Evolutionary conservation across 2,888 invertebrate genomes (phyloP), one percentile per base, ranked within the genome.

Genomic region (Dryocosmus kuriphilus): DNA sequence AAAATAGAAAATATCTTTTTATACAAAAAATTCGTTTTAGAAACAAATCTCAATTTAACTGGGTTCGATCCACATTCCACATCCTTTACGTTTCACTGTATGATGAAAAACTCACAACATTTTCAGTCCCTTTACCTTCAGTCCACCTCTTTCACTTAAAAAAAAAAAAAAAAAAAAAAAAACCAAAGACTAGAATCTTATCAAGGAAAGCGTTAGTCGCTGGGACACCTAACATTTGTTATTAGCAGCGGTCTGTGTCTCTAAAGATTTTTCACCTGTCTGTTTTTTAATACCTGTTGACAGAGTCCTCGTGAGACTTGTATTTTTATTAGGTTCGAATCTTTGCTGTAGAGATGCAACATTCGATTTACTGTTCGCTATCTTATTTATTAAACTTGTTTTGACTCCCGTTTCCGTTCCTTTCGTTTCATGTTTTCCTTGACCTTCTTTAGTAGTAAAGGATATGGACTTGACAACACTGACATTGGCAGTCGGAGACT

Each of bases 301-400:
- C 67, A 30, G 19, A 27, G 46, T 24, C n/a, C 30, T 71, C 1
- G 46, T 71, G 19, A 51, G 0, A 27, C 14, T 16, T 27, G 1
- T 27, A 71, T 51, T 71, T 55, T 83, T 63, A 74, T 82, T 79
- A 78, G 93, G 94, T 91, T 96, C 96, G 89, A 96, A 96, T 90
- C 95, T 96, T 86, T 96, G 96, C 87, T 96, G 96, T 85, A 96
- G 92, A 78, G 95, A 95, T 41, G 96, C 96, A 76, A 96, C 96
- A 89, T 94, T 96, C 27, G 95, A 95, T 88, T 94, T 94, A 82
- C 92, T 92, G 63, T 89, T 91, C 6, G 94, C 92, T 35, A 93
- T 92, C 77, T 85, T 87, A 75, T 88, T 87, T 60, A 89, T 81
- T 6, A 85, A 79, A 79, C 81, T 86, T 16, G 77, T 75, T 79